These are phyloP conservation scores for Cheilosia vulpina DNA, from an alignment of 2,888 invertebrate genomes.

Conservation along the genomic window DNA sequence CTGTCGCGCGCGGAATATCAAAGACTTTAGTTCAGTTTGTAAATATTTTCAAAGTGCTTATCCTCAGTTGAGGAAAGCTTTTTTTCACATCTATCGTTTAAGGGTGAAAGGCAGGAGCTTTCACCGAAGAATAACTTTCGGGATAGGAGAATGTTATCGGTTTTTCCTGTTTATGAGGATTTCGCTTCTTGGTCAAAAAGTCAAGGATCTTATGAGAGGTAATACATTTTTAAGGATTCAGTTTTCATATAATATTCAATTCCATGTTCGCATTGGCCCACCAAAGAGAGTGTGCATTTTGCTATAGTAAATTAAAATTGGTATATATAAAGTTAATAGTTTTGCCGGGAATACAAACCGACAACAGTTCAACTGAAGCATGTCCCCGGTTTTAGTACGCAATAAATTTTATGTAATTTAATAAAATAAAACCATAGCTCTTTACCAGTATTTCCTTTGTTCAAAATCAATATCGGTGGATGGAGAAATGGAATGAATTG, in stretches of 20 bases:
- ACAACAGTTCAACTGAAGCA: slow-evolving; percentile 29
- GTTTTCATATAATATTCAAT: slow-evolving; percentile 35
- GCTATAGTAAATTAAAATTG: slow-evolving; percentile 25
- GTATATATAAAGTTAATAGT: slow-evolving; percentile 21
- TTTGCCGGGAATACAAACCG: slow-evolving; percentile 11
- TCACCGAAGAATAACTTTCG: slow-evolving; percentile 24
- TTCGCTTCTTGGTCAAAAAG: slow-evolving; percentile 59
- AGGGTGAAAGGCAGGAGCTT: slow-evolving; percentile 5
- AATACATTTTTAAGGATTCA: slow-evolving; percentile 52
- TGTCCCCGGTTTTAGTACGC: slow-evolving; percentile 55
- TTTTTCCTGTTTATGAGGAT: slow-evolving; percentile 53
- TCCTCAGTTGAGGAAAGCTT: slow-evolving; percentile 27
- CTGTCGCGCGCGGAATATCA: slow-evolving; percentile 6
- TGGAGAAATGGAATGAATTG: slow-evolving; percentile 29
- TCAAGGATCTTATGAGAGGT: slow-evolving; percentile 57
- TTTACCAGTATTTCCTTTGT: slow-evolving; percentile 38
- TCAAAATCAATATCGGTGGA: slow-evolving; percentile 65
- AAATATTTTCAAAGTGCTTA: slow-evolving; percentile 8
- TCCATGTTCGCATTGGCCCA: neutral
- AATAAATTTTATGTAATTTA: slow-evolving; percentile 67
- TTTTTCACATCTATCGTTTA: neutral
- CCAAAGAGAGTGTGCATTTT: slow-evolving; percentile 5
- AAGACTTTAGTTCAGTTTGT: neutral
- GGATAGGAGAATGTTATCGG: slow-evolving; percentile 56
- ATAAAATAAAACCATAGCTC: slow-evolving; percentile 38